Conservation (phyloP, 2,113 vertebrate genomes). For the Bothrops jararaca region DNA sequence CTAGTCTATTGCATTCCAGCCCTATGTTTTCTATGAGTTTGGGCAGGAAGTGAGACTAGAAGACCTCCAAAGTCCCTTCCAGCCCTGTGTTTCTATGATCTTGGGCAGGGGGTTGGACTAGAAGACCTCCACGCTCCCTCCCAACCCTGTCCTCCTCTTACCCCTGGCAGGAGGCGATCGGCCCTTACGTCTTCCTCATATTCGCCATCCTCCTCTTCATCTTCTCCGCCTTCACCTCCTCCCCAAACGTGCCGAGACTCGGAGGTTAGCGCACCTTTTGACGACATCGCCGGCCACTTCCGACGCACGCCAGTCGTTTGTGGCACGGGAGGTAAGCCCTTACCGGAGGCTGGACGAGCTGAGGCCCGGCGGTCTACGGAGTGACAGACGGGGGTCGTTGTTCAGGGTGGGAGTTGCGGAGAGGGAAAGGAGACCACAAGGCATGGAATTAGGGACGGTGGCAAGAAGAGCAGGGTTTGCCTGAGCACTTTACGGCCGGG, state of each 20-base stretch:
- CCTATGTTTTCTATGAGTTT: too few relatives aligned
- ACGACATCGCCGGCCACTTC: slow-evolving; percentile 85
- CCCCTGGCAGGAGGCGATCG: slow-evolving; percentile 71
- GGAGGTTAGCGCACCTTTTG: slow-evolving; percentile 88
- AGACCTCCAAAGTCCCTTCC: too few relatives aligned
- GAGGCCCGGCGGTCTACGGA: slow-evolving; percentile 69
- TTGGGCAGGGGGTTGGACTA: not conserved
- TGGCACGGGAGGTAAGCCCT: slow-evolving; percentile 79
- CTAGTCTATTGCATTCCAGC: too few relatives aligned
- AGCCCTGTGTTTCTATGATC: too few relatives aligned
- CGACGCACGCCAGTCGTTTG: slow-evolving; percentile 65
- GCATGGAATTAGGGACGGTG: not conserved
- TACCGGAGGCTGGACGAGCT: slow-evolving; percentile 82
- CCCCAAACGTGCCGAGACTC: slow-evolving; percentile 85
- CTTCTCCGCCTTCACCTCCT: slow-evolving; percentile 88
- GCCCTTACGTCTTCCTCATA: slow-evolving; percentile 88
- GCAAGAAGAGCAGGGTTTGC: not conserved
- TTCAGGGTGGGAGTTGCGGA: too few relatives aligned
- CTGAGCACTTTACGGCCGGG: slow-evolving; percentile 8
- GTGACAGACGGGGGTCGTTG: slow-evolving; percentile 20
- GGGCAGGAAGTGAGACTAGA: too few relatives aligned
- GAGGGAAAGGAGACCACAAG: not conserved
- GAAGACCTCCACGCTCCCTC: not conserved
- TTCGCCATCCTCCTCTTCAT: slow-evolving; percentile 81
- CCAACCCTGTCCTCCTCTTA: not conserved